These are phyloP conservation scores for Lethenteron reissneri DNA, from an alignment of 2,113 vertebrate genomes.

Conservation along the genomic window DNA sequence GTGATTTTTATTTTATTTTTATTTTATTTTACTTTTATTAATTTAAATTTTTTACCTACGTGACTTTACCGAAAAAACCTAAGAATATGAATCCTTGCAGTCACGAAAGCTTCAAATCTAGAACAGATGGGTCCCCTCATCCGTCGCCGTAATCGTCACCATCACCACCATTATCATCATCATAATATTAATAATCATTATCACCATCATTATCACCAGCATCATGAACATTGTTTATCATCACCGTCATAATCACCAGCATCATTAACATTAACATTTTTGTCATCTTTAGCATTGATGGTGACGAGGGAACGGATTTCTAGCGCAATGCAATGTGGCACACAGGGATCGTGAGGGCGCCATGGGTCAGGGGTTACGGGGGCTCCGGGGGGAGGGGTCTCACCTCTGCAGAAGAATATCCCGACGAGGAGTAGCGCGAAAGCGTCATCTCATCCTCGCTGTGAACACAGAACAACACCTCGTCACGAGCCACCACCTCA, in stretches of 20 bases:
- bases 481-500: no score
- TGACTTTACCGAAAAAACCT: not conserved
- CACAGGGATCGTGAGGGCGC: no score
- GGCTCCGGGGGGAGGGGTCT: constrained; percentile 16
- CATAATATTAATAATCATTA: no score
- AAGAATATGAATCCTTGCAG: not conserved
- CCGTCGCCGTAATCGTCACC: no score
- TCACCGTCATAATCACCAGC: not conserved
- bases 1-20: no score
- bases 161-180: not conserved
- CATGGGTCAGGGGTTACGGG: no score
- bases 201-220: not conserved
- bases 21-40: no score
- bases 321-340: no score
- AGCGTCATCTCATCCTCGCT: constrained; percentile 75
- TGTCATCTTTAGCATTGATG: no score
- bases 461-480: constrained; percentile 12
- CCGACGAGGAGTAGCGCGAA: constrained; percentile 50
- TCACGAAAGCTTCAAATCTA: no score
- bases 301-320: no score
- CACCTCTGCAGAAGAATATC: constrained; percentile 93
- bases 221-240: not conserved
- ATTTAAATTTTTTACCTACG: no score
- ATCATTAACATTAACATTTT: not conserved
- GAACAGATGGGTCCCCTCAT: not conserved